phyloP scores from a whole-genome alignment of 2,888 invertebrate genomes.

The Conistra vaccinii region DNA sequence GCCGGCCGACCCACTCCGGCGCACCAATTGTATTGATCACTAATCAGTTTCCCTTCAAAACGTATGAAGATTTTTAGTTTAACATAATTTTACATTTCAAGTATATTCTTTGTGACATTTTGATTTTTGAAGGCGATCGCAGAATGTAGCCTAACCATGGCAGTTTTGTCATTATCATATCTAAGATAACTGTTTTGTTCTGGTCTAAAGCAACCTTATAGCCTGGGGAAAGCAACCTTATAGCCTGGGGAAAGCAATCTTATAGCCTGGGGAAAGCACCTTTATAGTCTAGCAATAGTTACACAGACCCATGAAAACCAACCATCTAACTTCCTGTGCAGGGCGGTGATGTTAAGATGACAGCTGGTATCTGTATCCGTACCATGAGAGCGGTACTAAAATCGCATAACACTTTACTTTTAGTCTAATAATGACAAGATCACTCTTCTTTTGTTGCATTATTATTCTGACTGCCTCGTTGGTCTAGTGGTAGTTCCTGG shows the following conservation, averaged over 20 bases:
- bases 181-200: background rate
- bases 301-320: background rate
- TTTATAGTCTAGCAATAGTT: background rate
- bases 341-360: too few relatives aligned
- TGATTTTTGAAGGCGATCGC: background rate
- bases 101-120: background rate
- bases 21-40: slow-evolving; percentile 63
- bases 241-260: background rate
- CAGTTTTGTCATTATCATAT: background rate
- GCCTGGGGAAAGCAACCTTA: too few relatives aligned
- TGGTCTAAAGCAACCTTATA: too few relatives aligned
- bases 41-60: slow-evolving; percentile 43
- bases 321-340: background rate
- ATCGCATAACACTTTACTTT: too few relatives aligned
- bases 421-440: too few relatives aligned
- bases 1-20: slow-evolving; percentile 65
- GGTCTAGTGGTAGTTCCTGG: too few relatives aligned
- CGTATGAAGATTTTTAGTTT: slow-evolving; percentile 42
- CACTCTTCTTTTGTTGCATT: too few relatives aligned
- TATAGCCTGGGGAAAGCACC: too few relatives aligned
- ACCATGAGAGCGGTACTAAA: too few relatives aligned
- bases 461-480: too few relatives aligned
- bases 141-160: background rate
- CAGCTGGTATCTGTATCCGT: too few relatives aligned
- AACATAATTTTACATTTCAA: slow-evolving; percentile 54